A percentile compares a stretch with the other conserved stretches of the same genome.
phyloP scores from a whole-genome alignment of 1,140 invertebrate species.

The Lanistes nyassanus region DNA sequence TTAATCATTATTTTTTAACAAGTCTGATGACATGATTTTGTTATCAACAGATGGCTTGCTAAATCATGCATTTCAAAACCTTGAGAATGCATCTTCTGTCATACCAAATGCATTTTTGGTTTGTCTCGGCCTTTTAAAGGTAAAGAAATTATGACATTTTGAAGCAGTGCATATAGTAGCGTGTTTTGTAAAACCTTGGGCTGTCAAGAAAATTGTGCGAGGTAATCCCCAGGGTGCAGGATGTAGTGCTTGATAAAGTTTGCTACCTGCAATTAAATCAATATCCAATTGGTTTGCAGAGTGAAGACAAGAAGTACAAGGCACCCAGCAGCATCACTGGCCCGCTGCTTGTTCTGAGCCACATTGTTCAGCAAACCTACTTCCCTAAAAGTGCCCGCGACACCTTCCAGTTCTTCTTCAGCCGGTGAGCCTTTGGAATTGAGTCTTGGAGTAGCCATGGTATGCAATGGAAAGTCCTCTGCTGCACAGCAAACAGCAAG shows the following conservation, averaged over 20 bases:
- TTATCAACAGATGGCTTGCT: slow-evolving; percentile 69
- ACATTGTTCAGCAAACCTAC: slow-evolving; percentile 57
- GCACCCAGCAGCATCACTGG: slow-evolving; percentile 59
- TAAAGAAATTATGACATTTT: slow-evolving; percentile 46
- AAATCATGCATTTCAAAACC: slow-evolving; percentile 72
- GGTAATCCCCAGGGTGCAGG: background rate
- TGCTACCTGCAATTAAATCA: background rate
- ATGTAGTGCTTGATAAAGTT: slow-evolving; percentile 1
- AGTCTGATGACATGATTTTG: background rate
- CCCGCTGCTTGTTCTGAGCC: slow-evolving; percentile 61
- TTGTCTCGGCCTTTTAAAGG: slow-evolving; percentile 78
- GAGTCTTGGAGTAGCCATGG: background rate
- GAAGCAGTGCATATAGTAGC: too few relatives aligned
- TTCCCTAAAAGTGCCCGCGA: slow-evolving; percentile 59
- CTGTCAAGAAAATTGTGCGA: background rate
- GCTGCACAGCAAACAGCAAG: background rate
- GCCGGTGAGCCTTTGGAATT: slow-evolving; percentile 42
- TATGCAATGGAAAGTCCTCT: too few relatives aligned
- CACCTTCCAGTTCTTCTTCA: slow-evolving; percentile 60
- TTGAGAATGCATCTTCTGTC: slow-evolving; percentile 67
- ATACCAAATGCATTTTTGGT: slow-evolving; percentile 77
- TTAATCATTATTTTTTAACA: too few relatives aligned
- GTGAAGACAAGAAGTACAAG: slow-evolving; percentile 64
- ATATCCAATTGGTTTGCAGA: slow-evolving; percentile 27
- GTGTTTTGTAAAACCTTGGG: too few relatives aligned